Percentiles rank a stretch among this genome's conserved stretches.
Conservation (phyloP, 2,888 invertebrate genomes). For the Trachelus stipa region DNA sequence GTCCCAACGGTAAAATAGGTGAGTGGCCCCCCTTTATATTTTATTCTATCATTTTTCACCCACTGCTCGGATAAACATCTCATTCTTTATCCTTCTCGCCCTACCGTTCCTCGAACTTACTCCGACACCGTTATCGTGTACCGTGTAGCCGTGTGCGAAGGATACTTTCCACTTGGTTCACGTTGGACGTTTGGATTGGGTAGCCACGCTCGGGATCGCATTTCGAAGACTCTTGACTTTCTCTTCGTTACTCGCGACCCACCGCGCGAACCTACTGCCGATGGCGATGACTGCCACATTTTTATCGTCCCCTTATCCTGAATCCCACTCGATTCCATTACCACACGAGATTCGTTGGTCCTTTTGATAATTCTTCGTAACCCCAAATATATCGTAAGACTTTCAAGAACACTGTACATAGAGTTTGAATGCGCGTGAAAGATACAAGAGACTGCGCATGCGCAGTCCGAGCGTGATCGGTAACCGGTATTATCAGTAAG, state of each 20-base stretch:
- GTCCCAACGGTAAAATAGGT: slow-evolving; percentile 91
- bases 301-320: not conserved
- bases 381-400: not conserved
- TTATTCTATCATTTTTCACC: not conserved
- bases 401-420: not conserved
- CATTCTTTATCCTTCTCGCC: not conserved
- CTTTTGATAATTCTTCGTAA: not conserved
- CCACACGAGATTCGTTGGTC: not conserved
- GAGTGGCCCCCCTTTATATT: slow-evolving; percentile 62
- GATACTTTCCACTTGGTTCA: not conserved
- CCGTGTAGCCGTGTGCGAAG: not conserved
- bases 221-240: not conserved
- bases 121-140: not conserved
- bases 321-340: not conserved
- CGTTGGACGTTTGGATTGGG: not conserved
- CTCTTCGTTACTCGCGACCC: not conserved
- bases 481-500: not conserved
- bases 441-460: slow-evolving; percentile 14
- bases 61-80: not conserved
- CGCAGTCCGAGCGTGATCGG: slow-evolving; percentile 8
- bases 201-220: not conserved
- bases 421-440: not conserved
- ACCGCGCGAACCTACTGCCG: not conserved
- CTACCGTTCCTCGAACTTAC: not conserved
- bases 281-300: not conserved